A percentile compares a stretch with the other conserved stretches of the same genome.
phyloP scores from a whole-genome alignment of 2,888 invertebrate genomes.

The Netelia inedita region DNA sequence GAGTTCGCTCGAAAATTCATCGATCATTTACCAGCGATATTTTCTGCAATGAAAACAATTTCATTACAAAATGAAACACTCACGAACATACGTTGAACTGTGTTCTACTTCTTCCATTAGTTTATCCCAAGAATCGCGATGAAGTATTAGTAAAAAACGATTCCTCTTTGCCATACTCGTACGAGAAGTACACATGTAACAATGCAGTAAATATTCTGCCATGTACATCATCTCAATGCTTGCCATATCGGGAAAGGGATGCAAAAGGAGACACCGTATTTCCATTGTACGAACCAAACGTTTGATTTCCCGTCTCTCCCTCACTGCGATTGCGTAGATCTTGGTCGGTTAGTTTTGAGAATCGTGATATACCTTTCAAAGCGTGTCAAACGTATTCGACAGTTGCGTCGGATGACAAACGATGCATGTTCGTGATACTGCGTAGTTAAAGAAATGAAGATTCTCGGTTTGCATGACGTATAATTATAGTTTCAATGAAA shows the following conservation, averaged over 20 bases:
- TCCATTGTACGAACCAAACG: neutral
- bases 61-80: neutral
- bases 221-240: no score
- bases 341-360: slow-evolving; percentile 13
- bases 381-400: neutral
- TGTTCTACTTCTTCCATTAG: no score
- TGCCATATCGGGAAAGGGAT: no score
- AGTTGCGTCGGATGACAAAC: slow-evolving; percentile 10
- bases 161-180: no score
- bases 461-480: slow-evolving; percentile 12
- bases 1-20: neutral
- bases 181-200: no score
- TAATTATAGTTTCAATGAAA: slow-evolving; percentile 45
- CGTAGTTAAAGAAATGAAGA: slow-evolving; percentile 14
- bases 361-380: slow-evolving; percentile 2
- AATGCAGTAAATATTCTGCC: no score
- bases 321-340: neutral
- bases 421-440: neutral
- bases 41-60: slow-evolving; percentile 3
- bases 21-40: neutral
- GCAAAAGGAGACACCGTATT: neutral
- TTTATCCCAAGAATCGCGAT: no score
- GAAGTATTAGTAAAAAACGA: no score
- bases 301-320: neutral
- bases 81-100: no score